Percentiles rank a stretch among this genome's conserved stretches.
Evolutionary conservation across 2,797 vertebrate species (phyloP).

Genomic region (Mormyrus hasselquistii): DNA sequence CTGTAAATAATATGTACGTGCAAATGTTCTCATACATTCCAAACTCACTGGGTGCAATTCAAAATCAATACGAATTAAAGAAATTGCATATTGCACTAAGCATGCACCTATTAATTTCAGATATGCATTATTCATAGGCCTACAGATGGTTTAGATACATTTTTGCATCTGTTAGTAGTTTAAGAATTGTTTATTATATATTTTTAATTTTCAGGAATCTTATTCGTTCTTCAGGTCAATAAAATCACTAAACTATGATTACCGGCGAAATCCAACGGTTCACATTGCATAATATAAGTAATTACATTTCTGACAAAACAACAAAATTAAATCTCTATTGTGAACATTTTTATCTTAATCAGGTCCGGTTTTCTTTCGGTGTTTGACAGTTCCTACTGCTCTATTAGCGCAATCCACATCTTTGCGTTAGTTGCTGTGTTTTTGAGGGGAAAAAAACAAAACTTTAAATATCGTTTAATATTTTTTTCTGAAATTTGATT

Average conservation of each 20-base stretch:
- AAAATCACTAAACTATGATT: neutral
- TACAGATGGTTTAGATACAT: neutral
- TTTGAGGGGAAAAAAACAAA: neutral
- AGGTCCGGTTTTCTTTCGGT: neutral
- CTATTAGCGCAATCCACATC: neutral
- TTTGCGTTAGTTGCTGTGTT: neutral
- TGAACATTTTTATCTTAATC: neutral
- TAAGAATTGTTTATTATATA: neutral
- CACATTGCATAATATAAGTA: neutral
- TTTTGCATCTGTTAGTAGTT: neutral
- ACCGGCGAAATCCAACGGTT: neutral
- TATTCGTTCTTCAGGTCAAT: neutral
- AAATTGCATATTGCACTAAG: neutral
- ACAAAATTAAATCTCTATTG: neutral
- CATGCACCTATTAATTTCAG: neutral
- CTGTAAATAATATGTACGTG: neutral
- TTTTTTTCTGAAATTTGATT: neutral
- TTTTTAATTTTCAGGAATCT: neutral
- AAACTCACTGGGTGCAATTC: neutral
- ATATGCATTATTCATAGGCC: neutral
- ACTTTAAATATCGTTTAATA: neutral
- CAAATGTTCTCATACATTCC: neutral
- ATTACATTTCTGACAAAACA: neutral
- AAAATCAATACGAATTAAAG: neutral
- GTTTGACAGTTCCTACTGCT: neutral